Base-by-base conservation (phyloP, 2,888 invertebrate species). In the Lamproptera curius region DNA sequence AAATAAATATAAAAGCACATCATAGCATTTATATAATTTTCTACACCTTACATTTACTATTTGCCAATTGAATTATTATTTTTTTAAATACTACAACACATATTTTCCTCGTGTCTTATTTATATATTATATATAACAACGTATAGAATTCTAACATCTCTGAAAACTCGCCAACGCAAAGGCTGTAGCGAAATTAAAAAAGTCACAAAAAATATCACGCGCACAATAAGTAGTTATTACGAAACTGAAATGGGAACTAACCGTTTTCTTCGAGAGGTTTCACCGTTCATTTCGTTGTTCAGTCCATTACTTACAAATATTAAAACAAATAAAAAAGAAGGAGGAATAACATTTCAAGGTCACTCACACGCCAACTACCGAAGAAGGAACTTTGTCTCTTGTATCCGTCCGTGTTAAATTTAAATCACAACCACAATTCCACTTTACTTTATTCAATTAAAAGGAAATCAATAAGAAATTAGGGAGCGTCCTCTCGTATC, bases 351-450 rank as follows among this genome's bases (percentile, higher is more conserved):
- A 75, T 82, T 83, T 78, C 66, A 77, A 47, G 72, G 76, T 77
- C 79, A 79, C 75, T 72, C 79, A 79, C 75, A 71, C 59, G 51
- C 44, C 42, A 16, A 33, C 59, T 55, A 66, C 35, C 6, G 38
- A 56, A 62, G 65, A 83, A 81, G 77, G 76, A 80, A 82, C 76
- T 76, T 70, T 63, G 56, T 36, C 17, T 38, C 26, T 38, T 16
- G 16, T 33, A n/a, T 6, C 57, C 56, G 58, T 66, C 63, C 63
- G 59, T 68, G 58, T 72, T 79, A 78, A 71, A 77, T 62, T 64
- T 73, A 79, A 72, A 59, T 85, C 86, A 86, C 86, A 86, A 86
- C 86, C 84, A 73, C 81, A 58, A 67, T 76, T 71, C 63, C 58
- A 61, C 60, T 11, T 31, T 31, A 31, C 31, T 58, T 57, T 55